These are phyloP conservation scores for Illadopsis cleaveri DNA, from an alignment of 2,113 vertebrate genomes.

Conservation along the genomic window DNA sequence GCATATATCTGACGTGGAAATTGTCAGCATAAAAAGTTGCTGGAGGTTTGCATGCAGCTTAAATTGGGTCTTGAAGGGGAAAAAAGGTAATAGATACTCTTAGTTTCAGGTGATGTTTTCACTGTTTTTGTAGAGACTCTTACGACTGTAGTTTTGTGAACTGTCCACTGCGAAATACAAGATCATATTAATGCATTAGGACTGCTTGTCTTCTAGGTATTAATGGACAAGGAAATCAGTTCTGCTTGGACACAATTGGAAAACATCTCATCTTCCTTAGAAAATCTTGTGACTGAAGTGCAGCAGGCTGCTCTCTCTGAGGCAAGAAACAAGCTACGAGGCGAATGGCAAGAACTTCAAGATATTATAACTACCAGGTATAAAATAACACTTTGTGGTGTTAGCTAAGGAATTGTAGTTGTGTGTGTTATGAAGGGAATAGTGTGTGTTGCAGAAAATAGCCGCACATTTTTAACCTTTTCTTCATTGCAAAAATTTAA, in stretches of 20 bases:
- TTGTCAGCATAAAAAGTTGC: not conserved
- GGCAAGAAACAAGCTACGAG: conserved; percentile 70
- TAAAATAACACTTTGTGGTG: not conserved
- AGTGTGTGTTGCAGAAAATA: not conserved
- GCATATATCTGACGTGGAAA: not conserved
- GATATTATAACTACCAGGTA: conserved; percentile 78
- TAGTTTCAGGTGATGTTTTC: not conserved
- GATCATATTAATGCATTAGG: not conserved
- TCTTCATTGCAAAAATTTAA: not conserved
- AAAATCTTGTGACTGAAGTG: conserved; percentile 29
- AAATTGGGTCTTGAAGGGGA: not conserved
- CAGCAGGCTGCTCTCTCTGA: conserved; percentile 63
- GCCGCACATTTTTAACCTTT: not conserved
- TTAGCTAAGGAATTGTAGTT: not conserved
- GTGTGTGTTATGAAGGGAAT: not conserved
- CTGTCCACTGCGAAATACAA: not conserved
- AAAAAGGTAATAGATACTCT: not conserved
- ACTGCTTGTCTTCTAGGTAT: conserved; percentile 64
- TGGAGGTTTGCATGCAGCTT: not conserved
- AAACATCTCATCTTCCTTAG: conserved; percentile 68
- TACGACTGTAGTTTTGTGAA: not conserved
- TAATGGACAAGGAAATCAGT: conserved; percentile 76
- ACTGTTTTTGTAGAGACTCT: not conserved
- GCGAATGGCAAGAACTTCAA: conserved; percentile 79
- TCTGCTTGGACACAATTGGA: conserved; percentile 79